phyloP scores from a whole-genome alignment of 2,113 vertebrate species.

The Rhinichthys klamathensis region DNA sequence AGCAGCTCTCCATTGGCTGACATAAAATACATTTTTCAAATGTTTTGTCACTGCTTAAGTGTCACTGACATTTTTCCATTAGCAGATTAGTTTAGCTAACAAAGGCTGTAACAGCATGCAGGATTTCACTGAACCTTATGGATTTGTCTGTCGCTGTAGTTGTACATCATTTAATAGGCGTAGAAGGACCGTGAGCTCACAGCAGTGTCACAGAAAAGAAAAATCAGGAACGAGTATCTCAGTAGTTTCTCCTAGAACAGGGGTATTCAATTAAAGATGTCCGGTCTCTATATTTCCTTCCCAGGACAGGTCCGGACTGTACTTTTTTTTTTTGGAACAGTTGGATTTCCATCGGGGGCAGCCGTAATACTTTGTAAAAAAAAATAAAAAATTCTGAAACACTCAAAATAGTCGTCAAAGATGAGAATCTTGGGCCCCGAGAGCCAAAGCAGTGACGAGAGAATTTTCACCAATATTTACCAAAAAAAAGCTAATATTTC shows the following conservation, averaged over 20 bases:
- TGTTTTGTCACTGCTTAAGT: constrained; percentile 21
- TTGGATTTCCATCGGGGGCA: too few relatives aligned
- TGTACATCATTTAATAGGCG: constrained; percentile 5
- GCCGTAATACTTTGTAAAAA: too few relatives aligned
- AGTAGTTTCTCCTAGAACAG: neutral
- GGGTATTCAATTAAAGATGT: too few relatives aligned
- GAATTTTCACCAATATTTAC: too few relatives aligned
- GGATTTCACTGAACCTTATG: constrained; percentile 21
- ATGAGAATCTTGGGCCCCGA: too few relatives aligned
- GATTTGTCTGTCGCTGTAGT: constrained; percentile 1
- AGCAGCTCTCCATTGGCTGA: neutral
- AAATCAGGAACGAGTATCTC: neutral
- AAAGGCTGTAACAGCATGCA: neutral
- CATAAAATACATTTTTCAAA: constrained; percentile 7
- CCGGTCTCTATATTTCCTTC: too few relatives aligned
- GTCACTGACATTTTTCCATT: constrained; percentile 27
- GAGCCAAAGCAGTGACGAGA: too few relatives aligned
- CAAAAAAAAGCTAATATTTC: too few relatives aligned
- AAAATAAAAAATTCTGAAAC: too few relatives aligned
- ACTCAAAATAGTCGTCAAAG: too few relatives aligned
- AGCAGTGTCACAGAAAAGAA: neutral
- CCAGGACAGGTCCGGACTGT: too few relatives aligned
- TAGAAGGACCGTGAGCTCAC: neutral
- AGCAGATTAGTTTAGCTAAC: constrained; percentile 21
- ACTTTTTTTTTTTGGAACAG: too few relatives aligned